Conservation (phyloP, 2,113 vertebrate genomes). For the Edolisoma coerulescens region DNA sequence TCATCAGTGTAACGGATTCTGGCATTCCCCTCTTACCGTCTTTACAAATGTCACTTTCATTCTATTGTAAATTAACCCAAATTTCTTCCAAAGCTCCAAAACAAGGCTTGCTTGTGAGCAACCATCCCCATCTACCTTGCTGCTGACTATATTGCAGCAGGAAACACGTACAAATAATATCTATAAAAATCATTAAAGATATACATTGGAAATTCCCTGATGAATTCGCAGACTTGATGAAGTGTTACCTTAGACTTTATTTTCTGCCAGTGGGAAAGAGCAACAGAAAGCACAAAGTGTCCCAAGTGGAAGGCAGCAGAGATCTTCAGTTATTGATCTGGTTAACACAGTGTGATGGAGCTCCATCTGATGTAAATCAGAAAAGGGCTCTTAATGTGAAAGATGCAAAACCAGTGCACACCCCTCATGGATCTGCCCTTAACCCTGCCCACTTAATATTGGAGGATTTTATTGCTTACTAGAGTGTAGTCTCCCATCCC, state of each 20-base stretch:
- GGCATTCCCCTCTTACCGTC: slow-evolving; percentile 70
- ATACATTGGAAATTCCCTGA: neutral
- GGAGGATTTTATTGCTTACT: slow-evolving; percentile 57
- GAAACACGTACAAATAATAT: slow-evolving; percentile 5
- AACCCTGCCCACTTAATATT: slow-evolving; percentile 41
- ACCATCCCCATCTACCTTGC: slow-evolving; percentile 54
- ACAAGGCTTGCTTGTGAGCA: slow-evolving; percentile 67
- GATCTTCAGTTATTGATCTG: slow-evolving; percentile 20
- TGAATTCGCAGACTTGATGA: neutral
- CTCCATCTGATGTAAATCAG: neutral
- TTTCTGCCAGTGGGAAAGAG: neutral
- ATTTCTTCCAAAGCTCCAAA: slow-evolving; percentile 72
- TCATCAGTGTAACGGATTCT: slow-evolving; percentile 77
- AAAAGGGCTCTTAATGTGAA: neutral
- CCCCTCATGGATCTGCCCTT: slow-evolving; percentile 1
- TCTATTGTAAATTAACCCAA: slow-evolving; percentile 76
- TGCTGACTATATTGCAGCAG: slow-evolving; percentile 49
- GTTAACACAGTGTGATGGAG: neutral
- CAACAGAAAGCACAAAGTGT: neutral
- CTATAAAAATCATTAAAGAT: slow-evolving; percentile 5
- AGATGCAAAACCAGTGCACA: neutral
- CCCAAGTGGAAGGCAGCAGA: neutral
- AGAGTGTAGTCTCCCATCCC: slow-evolving; percentile 22
- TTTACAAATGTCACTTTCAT: slow-evolving; percentile 78
- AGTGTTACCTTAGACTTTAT: neutral